A percentile compares a stretch with the other conserved stretches of the same genome.
Conservation (phyloP, 2,888 invertebrate genomes). For the Chironomus tentans region DNA sequence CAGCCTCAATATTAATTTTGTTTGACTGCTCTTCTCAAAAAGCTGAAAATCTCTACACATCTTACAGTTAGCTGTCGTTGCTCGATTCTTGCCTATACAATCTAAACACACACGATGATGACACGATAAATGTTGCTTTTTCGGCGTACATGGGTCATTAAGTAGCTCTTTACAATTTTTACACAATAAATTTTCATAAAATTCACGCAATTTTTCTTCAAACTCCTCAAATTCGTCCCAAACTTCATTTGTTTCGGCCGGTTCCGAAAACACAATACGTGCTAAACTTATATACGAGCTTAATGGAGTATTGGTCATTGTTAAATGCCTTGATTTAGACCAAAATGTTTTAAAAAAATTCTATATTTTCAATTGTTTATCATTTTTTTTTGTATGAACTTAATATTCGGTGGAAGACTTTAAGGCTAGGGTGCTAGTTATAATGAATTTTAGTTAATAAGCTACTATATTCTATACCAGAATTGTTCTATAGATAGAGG, state of each 20-base stretch:
- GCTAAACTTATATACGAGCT: neutral
- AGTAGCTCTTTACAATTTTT: conserved; percentile 79
- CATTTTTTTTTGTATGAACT: too few species aligned
- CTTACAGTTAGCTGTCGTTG: conserved; percentile 72
- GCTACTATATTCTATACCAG: too few species aligned
- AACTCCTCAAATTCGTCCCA: conserved; percentile 6
- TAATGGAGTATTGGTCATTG: neutral
- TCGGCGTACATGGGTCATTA: conserved; percentile 71
- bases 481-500: too few species aligned
- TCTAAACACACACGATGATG: conserved; percentile 81
- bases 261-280: conserved; percentile 3
- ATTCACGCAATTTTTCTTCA: neutral
- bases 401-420: too few species aligned
- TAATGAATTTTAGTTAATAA: too few species aligned
- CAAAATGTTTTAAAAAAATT: neutral
- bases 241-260: neutral
- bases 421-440: too few species aligned
- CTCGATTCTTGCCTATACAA: conserved; percentile 77
- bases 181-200: conserved; percentile 65
- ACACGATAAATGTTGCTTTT: conserved; percentile 55
- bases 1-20: conserved; percentile 74
- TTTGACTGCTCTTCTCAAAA: conserved; percentile 71
- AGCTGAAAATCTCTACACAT: conserved; percentile 78
- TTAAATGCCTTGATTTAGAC: too few species aligned
- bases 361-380: too few species aligned